Evolutionary conservation across 1,140 invertebrate genomes (phyloP).

Genomic region (Phortica variegata): DNA sequence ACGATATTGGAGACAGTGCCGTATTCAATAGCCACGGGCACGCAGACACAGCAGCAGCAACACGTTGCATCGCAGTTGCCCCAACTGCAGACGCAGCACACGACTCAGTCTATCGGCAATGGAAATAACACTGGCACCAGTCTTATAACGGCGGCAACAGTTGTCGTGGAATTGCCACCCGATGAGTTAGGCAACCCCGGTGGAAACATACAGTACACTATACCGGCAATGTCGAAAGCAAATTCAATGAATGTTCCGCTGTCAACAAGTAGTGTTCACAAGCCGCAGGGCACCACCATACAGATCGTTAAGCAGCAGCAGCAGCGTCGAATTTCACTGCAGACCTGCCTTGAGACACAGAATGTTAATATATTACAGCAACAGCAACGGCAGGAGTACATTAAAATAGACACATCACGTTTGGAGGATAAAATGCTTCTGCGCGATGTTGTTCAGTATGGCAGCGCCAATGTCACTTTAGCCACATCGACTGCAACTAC

Average conservation of each 20-base stretch:
- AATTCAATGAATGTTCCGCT: no score
- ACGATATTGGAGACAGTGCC: slow-evolving; percentile 52
- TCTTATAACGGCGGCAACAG: slow-evolving; percentile 39
- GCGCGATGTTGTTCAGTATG: slow-evolving; percentile 52
- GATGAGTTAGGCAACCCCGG: slow-evolving; percentile 47
- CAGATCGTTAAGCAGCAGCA: slow-evolving; percentile 46
- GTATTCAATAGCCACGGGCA: slow-evolving; percentile 34
- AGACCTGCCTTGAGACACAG: background rate
- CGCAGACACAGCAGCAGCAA: slow-evolving; percentile 16
- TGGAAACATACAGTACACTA: slow-evolving; percentile 50
- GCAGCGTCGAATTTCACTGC: background rate
- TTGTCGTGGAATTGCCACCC: slow-evolving; percentile 48
- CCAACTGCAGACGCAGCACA: slow-evolving; percentile 2
- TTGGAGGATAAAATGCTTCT: slow-evolving; percentile 47
- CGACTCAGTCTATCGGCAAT: slow-evolving; percentile 7
- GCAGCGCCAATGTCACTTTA: slow-evolving; percentile 28
- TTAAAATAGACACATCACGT: slow-evolving; percentile 46
- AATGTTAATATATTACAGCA: no score
- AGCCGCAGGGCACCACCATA: slow-evolving; percentile 41
- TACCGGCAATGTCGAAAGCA: slow-evolving; percentile 39
- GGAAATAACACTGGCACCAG: slow-evolving; percentile 16
- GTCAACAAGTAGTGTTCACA: slow-evolving; percentile 32
- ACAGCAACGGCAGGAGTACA: slow-evolving; percentile 42
- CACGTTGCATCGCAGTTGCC: slow-evolving; percentile 13
- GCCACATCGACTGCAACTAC: slow-evolving; percentile 22